Base-by-base conservation (phyloP, 2,113 vertebrate species). In the Buteo buteo region DNA sequence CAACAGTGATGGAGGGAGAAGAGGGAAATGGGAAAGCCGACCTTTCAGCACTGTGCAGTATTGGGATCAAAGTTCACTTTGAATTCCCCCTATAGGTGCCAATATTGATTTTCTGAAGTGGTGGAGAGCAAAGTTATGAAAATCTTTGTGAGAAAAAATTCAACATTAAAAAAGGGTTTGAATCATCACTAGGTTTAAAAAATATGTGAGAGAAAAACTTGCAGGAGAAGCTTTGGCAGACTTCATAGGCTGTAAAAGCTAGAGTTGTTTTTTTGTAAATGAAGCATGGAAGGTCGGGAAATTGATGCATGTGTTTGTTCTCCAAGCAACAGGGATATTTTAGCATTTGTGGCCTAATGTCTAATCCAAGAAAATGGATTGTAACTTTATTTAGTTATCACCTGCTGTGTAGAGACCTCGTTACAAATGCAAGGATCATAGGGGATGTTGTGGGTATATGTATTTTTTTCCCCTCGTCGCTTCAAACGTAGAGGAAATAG, bases 401-500 rank as follows among this genome's bases (percentile, higher is more conserved):
- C 96, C 78, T 97, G 94, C 94, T 97, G 95, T 92, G 93, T 81
- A 65, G 88, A 91, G 67, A 82, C 87, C 90, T 96, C 2, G 4
- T 96, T 98, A 96, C 88, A 93, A 97, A 94, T 50, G 61, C 94
- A 92, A 86, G 72, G 96, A 88, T 98, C 83, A 93, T 71, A 89
- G 88, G 44, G 52, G 90, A 90, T 82, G 45, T 82, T 85, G 54
- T 72, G 80, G 29, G 12, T 66, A 71, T 67, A 91, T 88, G 57
- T 84, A 70, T 96, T 96, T 91, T 97, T 97, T 96, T 86, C 74
- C 54, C 70, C 42, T 80, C 28, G 36, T 88, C 72, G 2, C 45
- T 97, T 97, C 54, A 95, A 96, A 96, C 25, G 36, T 81, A 74
- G 96, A 97, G 95, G 92, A 98, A 98, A 98, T 97, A 90, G 91